Evolutionary conservation across 2,113 vertebrate species (phyloP), one percentile per base, ranked within the genome.

Genomic region (Rhagologus leucostigma): DNA sequence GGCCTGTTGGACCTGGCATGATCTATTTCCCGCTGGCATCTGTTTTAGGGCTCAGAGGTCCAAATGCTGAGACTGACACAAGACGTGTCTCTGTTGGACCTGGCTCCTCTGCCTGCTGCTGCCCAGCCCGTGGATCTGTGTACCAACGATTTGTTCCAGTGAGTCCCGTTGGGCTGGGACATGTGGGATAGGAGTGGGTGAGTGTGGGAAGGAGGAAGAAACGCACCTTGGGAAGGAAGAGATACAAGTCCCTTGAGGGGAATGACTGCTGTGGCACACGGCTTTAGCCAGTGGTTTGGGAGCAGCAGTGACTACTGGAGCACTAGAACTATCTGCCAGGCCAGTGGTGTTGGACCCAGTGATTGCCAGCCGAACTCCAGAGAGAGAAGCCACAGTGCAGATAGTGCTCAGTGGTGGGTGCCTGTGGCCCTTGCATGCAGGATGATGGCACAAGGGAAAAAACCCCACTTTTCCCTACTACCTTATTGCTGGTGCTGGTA

Each of bases 231-330:
- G 24, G 53, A 78, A 67, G 62, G 33, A 35, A 75, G 30, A 33
- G 33, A n/a, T 35, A 53, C 27, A 49, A 73, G 24, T 23, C 32
- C 27, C 0, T 0, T 41, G 20, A 46, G 4, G 20, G 19, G 15
- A 55, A 56, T 10, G 7, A 14, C 26, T 79, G n/a, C 56, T 94
- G 46, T 75, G 41, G 44, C 30, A 50, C 37, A 82, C 47, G 32
- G 60, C 46, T 67, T 81, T 21, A 62, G 52, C 33, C 35, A 33
- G 9, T 37, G 49, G 7, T 53, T 69, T 59, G 35, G 50, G 33
- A 83, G 81, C 26, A 65, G 23, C 39, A 83, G 55, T 33, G 53
- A 30, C 53, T 41, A n/a, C 35, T 46, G 69, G n/a, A 87, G 49
- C 32, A 59, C 55, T 39, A 57, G 41, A 52, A 30, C 16, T 4